Conservation (phyloP, 2,113 vertebrate species). For the Chloropsis hardwickii region DNA sequence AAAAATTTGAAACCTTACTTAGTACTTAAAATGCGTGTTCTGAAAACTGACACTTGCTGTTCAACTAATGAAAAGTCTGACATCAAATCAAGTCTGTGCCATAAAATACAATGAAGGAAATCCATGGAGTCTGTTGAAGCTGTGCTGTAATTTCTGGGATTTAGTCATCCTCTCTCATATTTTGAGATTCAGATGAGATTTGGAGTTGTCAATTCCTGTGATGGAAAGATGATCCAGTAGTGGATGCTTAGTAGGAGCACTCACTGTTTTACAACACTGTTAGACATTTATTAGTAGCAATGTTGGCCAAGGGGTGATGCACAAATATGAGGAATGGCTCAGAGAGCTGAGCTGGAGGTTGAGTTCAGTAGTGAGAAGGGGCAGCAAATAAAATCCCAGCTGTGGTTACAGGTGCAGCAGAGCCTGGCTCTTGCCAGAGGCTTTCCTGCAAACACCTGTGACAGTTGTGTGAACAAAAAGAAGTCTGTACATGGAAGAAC, state of each 20-base stretch:
- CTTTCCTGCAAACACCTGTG: not conserved
- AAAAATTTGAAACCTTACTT: not conserved
- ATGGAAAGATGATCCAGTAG: not conserved
- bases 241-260: not conserved
- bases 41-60: not conserved
- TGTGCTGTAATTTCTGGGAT: not conserved
- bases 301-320: too few relatives aligned
- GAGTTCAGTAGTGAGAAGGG: not conserved
- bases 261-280: not conserved
- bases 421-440: not conserved
- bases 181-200: not conserved
- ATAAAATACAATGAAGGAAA: not conserved
- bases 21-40: not conserved
- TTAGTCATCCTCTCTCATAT: not conserved
- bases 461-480: not conserved
- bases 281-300: not conserved
- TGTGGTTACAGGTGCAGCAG: not conserved
- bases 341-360: not conserved
- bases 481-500: accelerated
- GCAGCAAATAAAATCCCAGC: not conserved
- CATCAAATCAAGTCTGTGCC: not conserved
- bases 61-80: not conserved
- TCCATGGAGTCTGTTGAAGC: not conserved
- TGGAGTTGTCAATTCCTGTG: not conserved
- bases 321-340: not conserved